Evolutionary conservation across 2,113 vertebrate genomes (phyloP).

Genomic region (Malurus elegans): DNA sequence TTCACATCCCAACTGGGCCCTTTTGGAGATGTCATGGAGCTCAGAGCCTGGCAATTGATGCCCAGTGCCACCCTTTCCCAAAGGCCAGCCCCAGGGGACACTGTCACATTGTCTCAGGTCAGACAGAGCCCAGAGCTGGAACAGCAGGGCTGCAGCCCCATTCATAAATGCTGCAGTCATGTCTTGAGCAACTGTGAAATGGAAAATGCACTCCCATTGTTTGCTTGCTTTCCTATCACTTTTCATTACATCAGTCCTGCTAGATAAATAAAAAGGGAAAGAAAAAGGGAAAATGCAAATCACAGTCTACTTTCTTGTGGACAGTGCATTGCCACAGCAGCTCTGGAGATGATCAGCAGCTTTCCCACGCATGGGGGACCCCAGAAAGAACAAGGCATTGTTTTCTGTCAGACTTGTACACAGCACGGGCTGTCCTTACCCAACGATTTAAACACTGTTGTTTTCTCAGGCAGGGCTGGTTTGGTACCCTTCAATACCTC

Average conservation of each 20-base stretch:
- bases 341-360: background rate
- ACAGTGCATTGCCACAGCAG: background rate
- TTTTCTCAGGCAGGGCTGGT: conserved; percentile 84
- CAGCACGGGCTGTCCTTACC: conserved; percentile 75
- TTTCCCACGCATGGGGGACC: background rate
- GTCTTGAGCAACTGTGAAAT: background rate
- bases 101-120: background rate
- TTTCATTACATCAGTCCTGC: background rate
- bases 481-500: conserved; percentile 87
- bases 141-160: background rate
- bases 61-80: background rate
- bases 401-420: background rate
- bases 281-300: background rate
- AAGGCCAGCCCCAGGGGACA: background rate
- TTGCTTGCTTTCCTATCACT: background rate
- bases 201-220: background rate
- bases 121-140: background rate
- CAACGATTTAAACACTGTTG: conserved; percentile 93
- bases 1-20: background rate
- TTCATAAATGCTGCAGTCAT: background rate
- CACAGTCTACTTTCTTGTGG: background rate
- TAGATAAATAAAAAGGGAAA: background rate
- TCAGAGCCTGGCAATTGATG: background rate
- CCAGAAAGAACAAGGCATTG: conserved; percentile 11
- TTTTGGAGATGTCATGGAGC: background rate